These are phyloP conservation scores for Monopterus albus DNA, from an alignment of 2,113 vertebrate genomes.

Conservation along the genomic window DNA sequence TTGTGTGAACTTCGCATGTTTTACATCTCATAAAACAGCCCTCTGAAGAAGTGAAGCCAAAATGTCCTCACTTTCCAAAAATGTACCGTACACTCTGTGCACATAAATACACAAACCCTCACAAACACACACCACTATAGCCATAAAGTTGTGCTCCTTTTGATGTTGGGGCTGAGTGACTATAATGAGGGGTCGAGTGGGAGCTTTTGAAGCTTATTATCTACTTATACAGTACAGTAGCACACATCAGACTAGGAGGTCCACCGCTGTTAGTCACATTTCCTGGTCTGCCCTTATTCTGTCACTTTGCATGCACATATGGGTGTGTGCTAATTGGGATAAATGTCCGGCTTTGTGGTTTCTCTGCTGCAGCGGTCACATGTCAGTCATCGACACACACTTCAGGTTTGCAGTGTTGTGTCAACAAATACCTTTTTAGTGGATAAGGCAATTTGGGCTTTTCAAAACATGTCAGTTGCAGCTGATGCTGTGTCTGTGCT, in stretches of 20 bases:
- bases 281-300: conserved; percentile 63
- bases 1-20: conserved; percentile 13
- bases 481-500: conserved; percentile 68
- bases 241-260: conserved; percentile 41
- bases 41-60: conserved; percentile 44
- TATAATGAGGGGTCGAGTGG: conserved; percentile 64
- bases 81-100: conserved; percentile 42
- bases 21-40: conserved; percentile 1
- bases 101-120: conserved; percentile 6
- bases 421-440: conserved; percentile 76
- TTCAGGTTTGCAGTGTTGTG: conserved; percentile 68
- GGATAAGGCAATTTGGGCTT: conserved; percentile 76
- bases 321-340: conserved; percentile 67
- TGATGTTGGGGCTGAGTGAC: conserved; percentile 65
- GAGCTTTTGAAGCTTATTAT: conserved; percentile 75
- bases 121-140: conserved; percentile 35
- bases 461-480: conserved; percentile 75
- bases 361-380: conserved; percentile 52
- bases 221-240: conserved; percentile 63
- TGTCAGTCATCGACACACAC: conserved; percentile 67
- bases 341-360: conserved; percentile 70
- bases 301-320: conserved; percentile 52
- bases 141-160: conserved; percentile 54
- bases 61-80: conserved; percentile 51
- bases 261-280: conserved; percentile 53